Conservation (phyloP, 2,113 vertebrate species). For the Salminus brasiliensis region DNA sequence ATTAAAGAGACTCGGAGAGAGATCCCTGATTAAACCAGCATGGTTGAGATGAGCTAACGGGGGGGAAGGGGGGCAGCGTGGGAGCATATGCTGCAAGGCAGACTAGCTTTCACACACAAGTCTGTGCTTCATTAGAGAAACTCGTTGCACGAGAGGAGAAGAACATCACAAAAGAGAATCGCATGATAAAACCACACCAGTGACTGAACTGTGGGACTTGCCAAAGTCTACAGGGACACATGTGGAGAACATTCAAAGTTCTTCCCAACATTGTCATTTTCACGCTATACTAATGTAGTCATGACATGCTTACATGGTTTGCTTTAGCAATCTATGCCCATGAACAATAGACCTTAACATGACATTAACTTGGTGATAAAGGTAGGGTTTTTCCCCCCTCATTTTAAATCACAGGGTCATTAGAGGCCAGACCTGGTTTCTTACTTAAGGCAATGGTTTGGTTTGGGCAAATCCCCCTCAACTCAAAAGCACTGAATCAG, state of each 20-base stretch:
- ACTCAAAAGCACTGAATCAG: no score
- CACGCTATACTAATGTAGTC: not conserved
- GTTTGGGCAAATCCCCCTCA: no score
- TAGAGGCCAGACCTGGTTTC: no score
- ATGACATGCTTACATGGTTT: no score
- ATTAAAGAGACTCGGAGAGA: not conserved
- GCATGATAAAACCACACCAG: slow-evolving; percentile 10
- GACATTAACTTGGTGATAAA: not conserved
- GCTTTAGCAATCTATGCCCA: not conserved
- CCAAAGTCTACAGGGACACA: not conserved
- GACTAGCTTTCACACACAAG: not conserved
- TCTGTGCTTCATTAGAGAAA: slow-evolving; percentile 31
- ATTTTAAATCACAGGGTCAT: no score
- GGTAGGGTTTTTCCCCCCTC: no score
- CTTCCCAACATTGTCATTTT: not conserved
- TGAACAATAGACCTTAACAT: not conserved
- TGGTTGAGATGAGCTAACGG: not conserved
- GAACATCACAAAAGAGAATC: no score
- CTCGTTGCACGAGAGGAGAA: not conserved
- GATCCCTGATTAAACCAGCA: not conserved
- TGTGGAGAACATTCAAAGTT: not conserved
- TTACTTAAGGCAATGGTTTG: no score
- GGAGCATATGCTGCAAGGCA: not conserved
- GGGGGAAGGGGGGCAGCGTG: not conserved
- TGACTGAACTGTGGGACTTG: slow-evolving; percentile 13